Evolutionary conservation across 1,140 invertebrate genomes (phyloP), one percentile per base, ranked within the genome.

Genomic region (Matsumurasca onukii): DNA sequence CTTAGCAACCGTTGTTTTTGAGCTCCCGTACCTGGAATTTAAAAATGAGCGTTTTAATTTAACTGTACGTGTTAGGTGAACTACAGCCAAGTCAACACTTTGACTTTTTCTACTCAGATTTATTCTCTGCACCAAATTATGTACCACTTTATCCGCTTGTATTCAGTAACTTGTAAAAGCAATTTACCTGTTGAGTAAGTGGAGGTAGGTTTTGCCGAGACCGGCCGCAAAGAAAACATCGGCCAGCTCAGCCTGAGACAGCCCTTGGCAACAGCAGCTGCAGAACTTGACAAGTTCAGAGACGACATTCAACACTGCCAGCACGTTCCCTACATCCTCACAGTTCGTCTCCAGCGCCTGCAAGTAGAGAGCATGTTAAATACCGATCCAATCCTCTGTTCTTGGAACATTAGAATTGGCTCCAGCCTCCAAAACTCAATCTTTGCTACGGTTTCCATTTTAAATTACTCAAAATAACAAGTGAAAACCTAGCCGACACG

Each of bases 231-330:
- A 69, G 49, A 72, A 72, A 3, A n/a, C 31, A 15, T 70, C 66
- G 22, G 70, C 64, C 9, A 72, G 25, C 24, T 70, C 55, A 25
- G 22, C 27, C 64, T 70, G 65, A 3, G 61, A 31, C 3, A 48
- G 39, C 12, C 34, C 24, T 13, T 39, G 31, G 17, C 22, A 48
- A 55, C 71, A 73, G 66, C 73, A 74, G 2, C 66, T 45, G 39
- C 73, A 73, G 55, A 68, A 66, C 13, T 71, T 48, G 13, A 70
- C 17, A 39, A 74, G 34, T 52, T 74, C 73, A 17, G 71, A 57
- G 24, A 67, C 63, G 20, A 72, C 55, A 15, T 22, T 49, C 30
- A 74, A 30, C 15, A 74, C 27, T 15, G 63, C 71, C 20, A 66
- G n/a, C 24, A 66, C 12, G 59, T 71, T 71, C 17, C 67, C 68